These are phyloP conservation scores for Parapristionchus giblindavisi DNA, from an alignment of 2,888 invertebrate species.

Conservation along the genomic window DNA sequence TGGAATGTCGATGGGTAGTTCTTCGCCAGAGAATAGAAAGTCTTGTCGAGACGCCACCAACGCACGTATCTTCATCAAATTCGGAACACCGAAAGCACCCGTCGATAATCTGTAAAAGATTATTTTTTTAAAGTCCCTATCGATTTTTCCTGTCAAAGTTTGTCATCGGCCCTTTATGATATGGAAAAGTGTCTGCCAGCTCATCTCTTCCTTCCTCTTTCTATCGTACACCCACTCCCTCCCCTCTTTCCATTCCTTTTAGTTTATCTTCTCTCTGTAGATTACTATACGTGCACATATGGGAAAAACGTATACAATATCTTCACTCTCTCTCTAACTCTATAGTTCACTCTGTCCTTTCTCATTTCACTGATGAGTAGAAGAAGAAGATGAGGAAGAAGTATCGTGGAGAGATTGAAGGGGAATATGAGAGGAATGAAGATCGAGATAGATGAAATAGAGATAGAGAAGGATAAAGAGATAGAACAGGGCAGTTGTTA, in stretches of 20 bases:
- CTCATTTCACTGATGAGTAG: too few species aligned
- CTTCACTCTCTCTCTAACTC: not conserved
- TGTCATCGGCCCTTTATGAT: not conserved
- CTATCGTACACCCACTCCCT: not conserved
- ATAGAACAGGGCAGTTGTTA: slow-evolving; percentile 22
- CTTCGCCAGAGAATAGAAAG: slow-evolving; percentile 91
- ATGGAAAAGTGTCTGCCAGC: not conserved
- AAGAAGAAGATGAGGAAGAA: too few species aligned
- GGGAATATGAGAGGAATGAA: too few species aligned
- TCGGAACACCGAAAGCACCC: slow-evolving; percentile 91
- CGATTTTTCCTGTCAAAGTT: not conserved
- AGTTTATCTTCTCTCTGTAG: too few species aligned
- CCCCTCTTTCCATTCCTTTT: not conserved
- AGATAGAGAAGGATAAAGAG: not conserved
- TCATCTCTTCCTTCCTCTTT: not conserved
- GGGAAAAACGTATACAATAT: too few species aligned
- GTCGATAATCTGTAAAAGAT: slow-evolving; percentile 80
- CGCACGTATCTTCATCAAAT: slow-evolving; percentile 83
- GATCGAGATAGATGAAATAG: not conserved
- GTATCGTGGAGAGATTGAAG: too few species aligned
- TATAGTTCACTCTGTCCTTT: not conserved
- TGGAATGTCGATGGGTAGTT: slow-evolving; percentile 81
- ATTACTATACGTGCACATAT: too few species aligned
- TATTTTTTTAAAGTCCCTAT: not conserved
- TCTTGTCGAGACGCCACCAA: slow-evolving; percentile 70